Conservation (phyloP, 2,113 vertebrate species). For the Rynchops niger region DNA sequence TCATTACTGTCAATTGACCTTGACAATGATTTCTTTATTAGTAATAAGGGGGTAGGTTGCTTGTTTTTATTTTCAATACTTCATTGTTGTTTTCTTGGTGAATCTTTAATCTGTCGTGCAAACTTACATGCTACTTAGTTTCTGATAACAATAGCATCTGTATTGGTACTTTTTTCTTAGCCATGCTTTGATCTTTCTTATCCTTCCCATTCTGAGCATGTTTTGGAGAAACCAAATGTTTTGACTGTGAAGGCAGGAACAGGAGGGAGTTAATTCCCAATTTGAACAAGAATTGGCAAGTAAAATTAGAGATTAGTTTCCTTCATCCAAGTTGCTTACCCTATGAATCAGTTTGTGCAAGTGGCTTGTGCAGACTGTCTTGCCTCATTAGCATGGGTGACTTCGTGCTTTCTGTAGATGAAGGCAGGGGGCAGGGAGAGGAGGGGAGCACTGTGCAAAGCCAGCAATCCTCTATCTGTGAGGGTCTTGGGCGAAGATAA, state of each 20-base stretch:
- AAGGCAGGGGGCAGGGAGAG: not conserved
- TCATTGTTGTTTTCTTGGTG: not conserved
- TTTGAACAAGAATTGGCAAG: slow-evolving; percentile 35
- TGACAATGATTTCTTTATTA: not conserved
- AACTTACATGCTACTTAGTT: not conserved
- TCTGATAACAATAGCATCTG: not conserved
- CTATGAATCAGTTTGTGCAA: slow-evolving; percentile 1
- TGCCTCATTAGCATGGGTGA: not conserved
- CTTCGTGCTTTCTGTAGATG: not conserved
- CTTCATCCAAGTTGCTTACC: not conserved
- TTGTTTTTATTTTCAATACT: not conserved
- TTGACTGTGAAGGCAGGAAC: not conserved
- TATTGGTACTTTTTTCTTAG: not conserved
- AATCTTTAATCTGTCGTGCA: not conserved
- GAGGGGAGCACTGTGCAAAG: not conserved
- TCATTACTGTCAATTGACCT: not conserved
- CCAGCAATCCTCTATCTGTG: not conserved
- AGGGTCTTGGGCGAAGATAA: not conserved
- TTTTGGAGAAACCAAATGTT: not conserved
- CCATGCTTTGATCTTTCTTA: not conserved
- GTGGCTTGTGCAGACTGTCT: not conserved
- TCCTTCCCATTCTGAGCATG: not conserved
- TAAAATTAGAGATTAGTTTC: slow-evolving; percentile 27
- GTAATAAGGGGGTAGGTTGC: not conserved
- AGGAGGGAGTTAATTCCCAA: slow-evolving; percentile 22